phyloP scores from a whole-genome alignment of 2,797 vertebrate species.

The Australoheros facetus region DNA sequence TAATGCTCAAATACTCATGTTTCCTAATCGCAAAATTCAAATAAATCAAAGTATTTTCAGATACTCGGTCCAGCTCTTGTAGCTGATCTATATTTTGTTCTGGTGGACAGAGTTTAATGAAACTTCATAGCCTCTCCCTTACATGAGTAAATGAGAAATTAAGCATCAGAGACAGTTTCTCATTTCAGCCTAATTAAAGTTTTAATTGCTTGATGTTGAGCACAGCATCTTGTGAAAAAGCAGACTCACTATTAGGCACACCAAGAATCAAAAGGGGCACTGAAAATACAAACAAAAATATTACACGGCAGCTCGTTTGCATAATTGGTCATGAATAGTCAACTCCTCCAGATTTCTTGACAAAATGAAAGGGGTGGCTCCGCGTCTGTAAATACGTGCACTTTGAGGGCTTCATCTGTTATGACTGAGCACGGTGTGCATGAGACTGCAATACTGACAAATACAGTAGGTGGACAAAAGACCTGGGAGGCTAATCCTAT shows the following conservation, averaged over 20 bases:
- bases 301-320: conserved; percentile 30
- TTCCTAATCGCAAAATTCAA: conserved; percentile 17
- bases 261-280: conserved; percentile 34
- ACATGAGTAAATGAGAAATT: conserved; percentile 77
- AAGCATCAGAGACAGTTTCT: conserved; percentile 77
- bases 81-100: conserved; percentile 60
- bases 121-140: conserved; percentile 70
- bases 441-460: conserved; percentile 24
- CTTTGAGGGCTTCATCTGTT: conserved; percentile 14
- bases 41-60: conserved; percentile 56
- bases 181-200: conserved; percentile 80
- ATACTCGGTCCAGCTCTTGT: conserved; percentile 20
- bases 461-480: conserved; percentile 62
- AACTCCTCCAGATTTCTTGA: conserved; percentile 39
- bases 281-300: conserved; percentile 58
- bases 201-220: conserved; percentile 79
- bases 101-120: conserved; percentile 66
- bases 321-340: conserved; percentile 58
- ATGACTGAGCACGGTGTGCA: conserved; percentile 24
- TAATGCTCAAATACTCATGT: conserved; percentile 14
- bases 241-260: conserved; percentile 52
- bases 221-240: conserved; percentile 62
- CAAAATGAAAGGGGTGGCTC: conserved; percentile 36
- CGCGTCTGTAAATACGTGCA: not conserved
- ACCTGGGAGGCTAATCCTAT: conserved; percentile 59